Base-by-base conservation (phyloP, 2,797 vertebrate genomes). In the Danionella dracula region DNA sequence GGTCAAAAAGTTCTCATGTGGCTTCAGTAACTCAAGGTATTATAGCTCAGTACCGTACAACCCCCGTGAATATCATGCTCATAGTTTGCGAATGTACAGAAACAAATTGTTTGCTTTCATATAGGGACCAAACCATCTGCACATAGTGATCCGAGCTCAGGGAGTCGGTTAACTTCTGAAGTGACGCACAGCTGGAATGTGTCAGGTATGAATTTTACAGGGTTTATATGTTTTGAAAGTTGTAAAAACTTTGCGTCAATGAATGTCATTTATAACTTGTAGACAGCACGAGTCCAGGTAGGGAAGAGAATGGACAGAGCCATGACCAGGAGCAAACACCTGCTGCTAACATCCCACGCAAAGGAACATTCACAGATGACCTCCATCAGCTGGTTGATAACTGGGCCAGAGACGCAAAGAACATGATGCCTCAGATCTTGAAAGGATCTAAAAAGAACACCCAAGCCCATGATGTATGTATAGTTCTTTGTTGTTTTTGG, bases 361-460 rank as follows among this genome's bases (percentile, higher is more conserved):
- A 94, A 59, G 94, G 94, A 74, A 98, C 92, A 16, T 99, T 99
- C 81, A 98, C 96, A 0, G 94, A 97, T 0, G 95, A 99, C 80
- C 85, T 96, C 63, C 96, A 97, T 82, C 90, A 93, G 74, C 83
- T 97, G 80, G 95, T 98, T 48, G 96, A 99, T 76, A 97, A 97
- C 77, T 99, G 93, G 91, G 94, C 96, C 76, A 90, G 94, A 63
- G 96, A 98, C 2, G 94, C 93, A 82, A 96, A 94, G 85, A 95
- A 78, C 80, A 90, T 91, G 2, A 66, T 66, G 61, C 92, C 93
- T 4, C 93, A 95, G 73, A 90, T 91, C 76, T 95, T 94, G 72
- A 93, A 81, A 77, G 89, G 89, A 74, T 91, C 93, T 76, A 93
- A 93, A 79, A 84, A 75, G 35, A 73, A 76, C 32, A 20, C 64